A percentile compares a stretch with the other conserved stretches of the same genome.
These are phyloP conservation scores for Puma concolor DNA, from an alignment of 2,113 vertebrate genomes.

Conservation along the genomic window DNA sequence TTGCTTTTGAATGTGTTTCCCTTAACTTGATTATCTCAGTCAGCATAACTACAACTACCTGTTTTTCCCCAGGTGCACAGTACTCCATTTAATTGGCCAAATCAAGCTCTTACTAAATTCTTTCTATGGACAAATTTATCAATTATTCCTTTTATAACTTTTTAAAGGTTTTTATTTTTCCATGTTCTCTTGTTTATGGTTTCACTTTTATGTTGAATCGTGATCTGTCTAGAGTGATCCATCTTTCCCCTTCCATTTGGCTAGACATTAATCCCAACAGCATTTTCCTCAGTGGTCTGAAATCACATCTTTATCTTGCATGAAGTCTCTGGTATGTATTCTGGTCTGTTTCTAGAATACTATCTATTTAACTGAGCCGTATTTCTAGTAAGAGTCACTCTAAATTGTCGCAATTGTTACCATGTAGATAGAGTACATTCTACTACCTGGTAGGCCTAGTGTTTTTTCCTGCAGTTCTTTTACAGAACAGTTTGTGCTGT, in stretches of 20 bases:
- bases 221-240: neutral
- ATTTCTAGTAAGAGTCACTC: neutral
- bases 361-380: neutral
- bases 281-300: neutral
- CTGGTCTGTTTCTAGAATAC: slow-evolving; percentile 18
- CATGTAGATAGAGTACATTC: neutral
- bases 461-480: neutral
- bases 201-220: slow-evolving; percentile 29
- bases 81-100: neutral
- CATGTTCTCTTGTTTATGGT: neutral
- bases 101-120: neutral
- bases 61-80: neutral
- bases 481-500: neutral
- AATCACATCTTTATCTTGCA: neutral
- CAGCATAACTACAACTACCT: neutral
- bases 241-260: neutral
- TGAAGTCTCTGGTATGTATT: neutral
- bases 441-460: neutral
- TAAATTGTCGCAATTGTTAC: neutral
- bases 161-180: slow-evolving; percentile 4
- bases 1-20: neutral
- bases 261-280: neutral
- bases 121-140: neutral
- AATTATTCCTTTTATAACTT: neutral
- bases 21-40: neutral